Conservation (phyloP, 2,888 invertebrate species). For the Hirtodrosophila histrioides region DNA sequence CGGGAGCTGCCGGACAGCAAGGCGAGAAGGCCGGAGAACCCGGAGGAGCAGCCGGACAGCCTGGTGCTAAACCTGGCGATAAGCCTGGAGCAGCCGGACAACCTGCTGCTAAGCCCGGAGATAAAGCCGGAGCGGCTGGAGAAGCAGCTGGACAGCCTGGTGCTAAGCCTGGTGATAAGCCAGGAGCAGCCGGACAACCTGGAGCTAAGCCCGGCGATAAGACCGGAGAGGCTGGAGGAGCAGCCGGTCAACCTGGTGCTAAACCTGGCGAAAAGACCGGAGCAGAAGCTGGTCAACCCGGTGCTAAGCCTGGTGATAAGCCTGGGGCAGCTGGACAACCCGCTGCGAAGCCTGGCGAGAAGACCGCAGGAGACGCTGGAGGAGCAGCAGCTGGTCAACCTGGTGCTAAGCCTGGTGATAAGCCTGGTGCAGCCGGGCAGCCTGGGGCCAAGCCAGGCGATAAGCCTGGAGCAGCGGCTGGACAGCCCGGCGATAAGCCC, state of each 20-base stretch:
- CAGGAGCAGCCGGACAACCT: constrained; percentile 1
- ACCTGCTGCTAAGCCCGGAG: background rate
- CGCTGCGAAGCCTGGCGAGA: background rate
- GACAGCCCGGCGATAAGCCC: background rate
- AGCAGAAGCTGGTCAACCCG: background rate
- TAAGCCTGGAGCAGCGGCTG: background rate
- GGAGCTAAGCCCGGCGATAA: constrained; percentile 1
- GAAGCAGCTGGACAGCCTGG: constrained; percentile 5
- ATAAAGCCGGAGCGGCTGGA: constrained; percentile 2
- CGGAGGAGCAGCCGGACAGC: background rate
- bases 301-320: background rate
- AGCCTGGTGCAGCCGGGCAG: background rate
- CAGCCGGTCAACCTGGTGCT: constrained; percentile 1
- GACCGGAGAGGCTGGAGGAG: background rate
- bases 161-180: background rate
- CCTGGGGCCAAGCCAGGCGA: background rate
- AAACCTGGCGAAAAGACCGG: background rate
- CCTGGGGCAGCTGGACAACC: background rate
- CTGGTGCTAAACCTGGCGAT: background rate
- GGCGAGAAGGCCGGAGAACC: no score
- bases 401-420: background rate
- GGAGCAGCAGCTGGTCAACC: constrained; percentile 2
- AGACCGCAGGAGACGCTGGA: background rate
- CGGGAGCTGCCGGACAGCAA: no score
- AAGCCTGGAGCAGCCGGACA: constrained; percentile 1